Base-by-base conservation (phyloP, 2,797 vertebrate genomes). In the Acestrorhynchus altus region DNA sequence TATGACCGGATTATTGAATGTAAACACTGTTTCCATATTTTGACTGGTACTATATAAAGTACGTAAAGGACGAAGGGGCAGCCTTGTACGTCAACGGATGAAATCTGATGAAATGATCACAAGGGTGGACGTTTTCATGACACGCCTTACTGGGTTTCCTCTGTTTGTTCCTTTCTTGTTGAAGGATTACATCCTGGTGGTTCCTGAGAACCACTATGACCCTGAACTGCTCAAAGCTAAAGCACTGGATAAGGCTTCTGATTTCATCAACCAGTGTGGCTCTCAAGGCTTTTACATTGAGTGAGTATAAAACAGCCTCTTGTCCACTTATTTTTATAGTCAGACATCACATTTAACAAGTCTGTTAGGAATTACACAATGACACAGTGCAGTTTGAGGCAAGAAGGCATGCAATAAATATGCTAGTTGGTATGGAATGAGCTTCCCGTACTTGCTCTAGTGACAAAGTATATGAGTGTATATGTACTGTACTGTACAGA, bases 241-340 rank as follows among this genome's bases (percentile, higher is more conserved):
- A 44, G 90, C 89, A 15, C 82, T 95, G 92, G 94, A 97, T 87
- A 95, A 94, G 84, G 96, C 96, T 76, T 81, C 85, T 28, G 94
- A 95, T 89, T 99, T 99, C 86, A 91, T 94, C 83, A 94, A 83
- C 84, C 92, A 87, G 0, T 99, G 97, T 86, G 93, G 96, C 89
- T 89, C 92, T 88, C 94, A 95, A 81, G 93, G 93, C 69, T 97
- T 98, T 90, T 88, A 94, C 84, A 93, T 95, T 72, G 90, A 97
- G 97, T 99, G 93, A 87, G 96, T 94, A 73, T 81, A 2, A 1
- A 3, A 11, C 20, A n/a, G 4, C 1, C 18, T 51, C 4, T 51
- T 6, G 18, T 15, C 13, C 15, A 35, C 31, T 2, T 35, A n/a
- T n/a, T n/a, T n/a, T n/a, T n/a, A n/a, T n/a, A n/a, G n/a, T n/a